phyloP scores from a whole-genome alignment of 2,113 vertebrate species.

The Stercorarius parasiticus region DNA sequence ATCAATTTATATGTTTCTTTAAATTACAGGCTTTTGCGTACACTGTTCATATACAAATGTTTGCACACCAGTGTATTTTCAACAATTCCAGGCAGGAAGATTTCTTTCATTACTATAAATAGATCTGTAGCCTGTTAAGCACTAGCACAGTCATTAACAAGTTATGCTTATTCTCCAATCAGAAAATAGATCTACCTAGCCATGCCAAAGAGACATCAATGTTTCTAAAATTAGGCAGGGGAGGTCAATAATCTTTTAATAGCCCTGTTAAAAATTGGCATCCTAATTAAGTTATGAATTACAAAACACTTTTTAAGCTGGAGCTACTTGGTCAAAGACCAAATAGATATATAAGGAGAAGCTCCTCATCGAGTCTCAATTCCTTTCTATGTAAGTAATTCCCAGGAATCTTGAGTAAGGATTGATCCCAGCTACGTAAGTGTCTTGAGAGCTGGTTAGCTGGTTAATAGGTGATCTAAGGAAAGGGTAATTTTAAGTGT shows the following conservation, averaged over 20 bases:
- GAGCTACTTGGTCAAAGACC: background rate
- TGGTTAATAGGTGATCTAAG: background rate
- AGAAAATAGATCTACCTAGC: conserved; percentile 35
- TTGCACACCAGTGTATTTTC: background rate
- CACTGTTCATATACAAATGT: background rate
- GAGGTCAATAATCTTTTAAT: conserved; percentile 37
- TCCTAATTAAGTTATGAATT: conserved; percentile 41
- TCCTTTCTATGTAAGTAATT: conserved; percentile 41
- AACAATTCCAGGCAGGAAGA: background rate
- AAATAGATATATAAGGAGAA: conserved; percentile 29
- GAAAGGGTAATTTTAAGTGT: background rate
- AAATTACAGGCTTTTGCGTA: background rate
- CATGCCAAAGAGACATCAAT: background rate
- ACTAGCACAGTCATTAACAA: conserved; percentile 12
- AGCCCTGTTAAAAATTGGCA: conserved; percentile 14
- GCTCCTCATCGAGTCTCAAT: background rate
- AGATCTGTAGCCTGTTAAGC: background rate
- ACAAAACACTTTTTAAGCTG: background rate
- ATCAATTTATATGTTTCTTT: background rate
- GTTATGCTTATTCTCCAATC: conserved; percentile 6
- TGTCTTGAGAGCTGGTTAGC: background rate
- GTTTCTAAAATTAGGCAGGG: conserved; percentile 32
- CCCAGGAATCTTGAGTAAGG: background rate
- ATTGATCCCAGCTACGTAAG: background rate
- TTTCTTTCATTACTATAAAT: background rate